phyloP scores from a whole-genome alignment of 2,113 vertebrate genomes.

The Nannospalax galili region DNA sequence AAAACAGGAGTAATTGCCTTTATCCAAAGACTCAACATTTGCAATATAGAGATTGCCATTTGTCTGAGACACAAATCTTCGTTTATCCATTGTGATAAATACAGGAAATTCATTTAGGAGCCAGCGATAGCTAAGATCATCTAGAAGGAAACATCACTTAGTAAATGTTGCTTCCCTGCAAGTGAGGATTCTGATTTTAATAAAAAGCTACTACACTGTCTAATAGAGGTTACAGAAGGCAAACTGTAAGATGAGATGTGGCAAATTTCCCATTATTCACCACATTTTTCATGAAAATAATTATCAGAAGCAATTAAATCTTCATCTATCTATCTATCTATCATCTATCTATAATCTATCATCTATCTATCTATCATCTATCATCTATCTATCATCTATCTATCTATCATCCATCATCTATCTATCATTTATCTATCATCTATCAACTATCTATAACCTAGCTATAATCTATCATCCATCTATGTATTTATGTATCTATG shows the following conservation, averaged over 20 bases:
- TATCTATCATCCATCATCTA: neutral
- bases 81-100: slow-evolving; percentile 95
- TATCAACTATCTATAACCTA: no score
- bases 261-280: neutral
- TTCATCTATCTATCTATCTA: neutral
- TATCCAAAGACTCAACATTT: slow-evolving; percentile 94
- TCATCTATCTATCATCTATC: neutral
- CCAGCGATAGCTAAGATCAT: slow-evolving; percentile 97
- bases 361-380: neutral
- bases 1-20: slow-evolving; percentile 98
- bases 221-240: neutral
- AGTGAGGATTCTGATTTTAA: neutral
- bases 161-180: slow-evolving; percentile 68
- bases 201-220: neutral
- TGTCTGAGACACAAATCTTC: slow-evolving; percentile 95
- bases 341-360: no score
- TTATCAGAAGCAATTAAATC: neutral
- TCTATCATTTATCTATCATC: neutral
- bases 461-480: neutral
- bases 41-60: slow-evolving; percentile 99
- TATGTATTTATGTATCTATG: neutral
- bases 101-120: slow-evolving; percentile 97
- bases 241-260: no score
- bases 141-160: slow-evolving; percentile 83
- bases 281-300: neutral